These are phyloP conservation scores for Quadriops clusia DNA, from an alignment of 2,888 invertebrate species.

Conservation along the genomic window DNA sequence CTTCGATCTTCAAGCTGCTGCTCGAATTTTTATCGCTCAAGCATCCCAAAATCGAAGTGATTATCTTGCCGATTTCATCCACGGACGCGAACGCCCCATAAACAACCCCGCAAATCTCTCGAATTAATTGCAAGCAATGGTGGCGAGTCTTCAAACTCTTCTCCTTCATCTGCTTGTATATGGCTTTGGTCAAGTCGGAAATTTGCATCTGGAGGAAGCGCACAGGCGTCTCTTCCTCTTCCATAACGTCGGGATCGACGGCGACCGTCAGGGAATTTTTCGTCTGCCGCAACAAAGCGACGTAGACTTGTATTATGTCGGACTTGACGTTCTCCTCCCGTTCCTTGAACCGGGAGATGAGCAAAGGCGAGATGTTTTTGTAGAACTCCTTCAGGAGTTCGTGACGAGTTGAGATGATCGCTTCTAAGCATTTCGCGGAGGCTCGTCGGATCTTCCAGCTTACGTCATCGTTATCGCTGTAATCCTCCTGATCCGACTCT, in stretches of 20 bases:
- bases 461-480: slow-evolving; percentile 99
- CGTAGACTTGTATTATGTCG: slow-evolving; percentile 94
- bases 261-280: slow-evolving; percentile 54
- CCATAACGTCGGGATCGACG: slow-evolving; percentile 58
- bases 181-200: slow-evolving; percentile 71
- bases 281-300: slow-evolving; percentile 84
- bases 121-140: slow-evolving; percentile 81
- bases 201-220: slow-evolving; percentile 49
- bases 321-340: slow-evolving; percentile 98
- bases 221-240: slow-evolving; percentile 61
- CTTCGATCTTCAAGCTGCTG: slow-evolving; percentile 97
- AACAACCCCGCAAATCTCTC: slow-evolving; percentile 78
- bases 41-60: slow-evolving; percentile 83
- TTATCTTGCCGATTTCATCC: slow-evolving; percentile 70
- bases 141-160: slow-evolving; percentile 82
- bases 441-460: slow-evolving; percentile 97
- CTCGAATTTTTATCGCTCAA: slow-evolving; percentile 86
- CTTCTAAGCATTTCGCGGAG: slow-evolving; percentile 95
- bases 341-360: slow-evolving; percentile 91
- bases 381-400: slow-evolving; percentile 87
- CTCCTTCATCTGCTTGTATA: slow-evolving; percentile 75
- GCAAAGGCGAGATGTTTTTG: slow-evolving; percentile 74
- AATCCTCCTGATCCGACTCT: slow-evolving; percentile 75
- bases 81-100: slow-evolving; percentile 80
- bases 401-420: slow-evolving; percentile 83